phyloP scores from a whole-genome alignment of 2,113 vertebrate species.

The Bungarus multicinctus region DNA sequence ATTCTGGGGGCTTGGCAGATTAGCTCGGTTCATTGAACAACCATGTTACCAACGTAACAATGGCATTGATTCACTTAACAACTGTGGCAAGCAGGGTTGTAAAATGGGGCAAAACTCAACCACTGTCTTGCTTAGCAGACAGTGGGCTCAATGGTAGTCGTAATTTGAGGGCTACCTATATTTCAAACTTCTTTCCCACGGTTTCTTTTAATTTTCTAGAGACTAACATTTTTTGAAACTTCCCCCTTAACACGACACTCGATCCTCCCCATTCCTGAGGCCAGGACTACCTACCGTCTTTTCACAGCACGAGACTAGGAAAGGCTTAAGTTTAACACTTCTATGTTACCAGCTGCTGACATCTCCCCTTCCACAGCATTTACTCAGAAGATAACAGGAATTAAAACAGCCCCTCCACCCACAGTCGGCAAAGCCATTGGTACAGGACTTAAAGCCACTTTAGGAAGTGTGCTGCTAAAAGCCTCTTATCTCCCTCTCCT shows the following conservation, averaged over 20 bases:
- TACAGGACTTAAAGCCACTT: conserved; percentile 8
- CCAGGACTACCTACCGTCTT: not conserved
- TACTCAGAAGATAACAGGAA: not conserved
- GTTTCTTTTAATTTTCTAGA: not conserved
- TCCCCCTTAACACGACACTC: not conserved
- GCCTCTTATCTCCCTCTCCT: conserved; percentile 33
- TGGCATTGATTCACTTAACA: not conserved
- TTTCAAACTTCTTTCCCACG: not conserved
- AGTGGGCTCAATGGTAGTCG: not conserved
- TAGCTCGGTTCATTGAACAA: not conserved
- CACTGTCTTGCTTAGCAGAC: not conserved
- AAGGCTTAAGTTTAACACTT: not conserved
- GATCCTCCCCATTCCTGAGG: not conserved
- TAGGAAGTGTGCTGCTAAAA: conserved; percentile 52
- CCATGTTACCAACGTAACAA: not conserved
- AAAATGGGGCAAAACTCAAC: not conserved
- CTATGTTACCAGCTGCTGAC: not conserved
- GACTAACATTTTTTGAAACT: not conserved
- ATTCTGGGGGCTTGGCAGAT: too few relatives aligned
- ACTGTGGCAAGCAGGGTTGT: not conserved
- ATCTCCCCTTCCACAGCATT: not conserved
- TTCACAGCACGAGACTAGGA: not conserved
- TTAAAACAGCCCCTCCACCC: not conserved
- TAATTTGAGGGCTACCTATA: not conserved
- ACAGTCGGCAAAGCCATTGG: not conserved